phyloP scores from a whole-genome alignment of 2,797 vertebrate genomes.

The Pantherophis vulpinus region DNA sequence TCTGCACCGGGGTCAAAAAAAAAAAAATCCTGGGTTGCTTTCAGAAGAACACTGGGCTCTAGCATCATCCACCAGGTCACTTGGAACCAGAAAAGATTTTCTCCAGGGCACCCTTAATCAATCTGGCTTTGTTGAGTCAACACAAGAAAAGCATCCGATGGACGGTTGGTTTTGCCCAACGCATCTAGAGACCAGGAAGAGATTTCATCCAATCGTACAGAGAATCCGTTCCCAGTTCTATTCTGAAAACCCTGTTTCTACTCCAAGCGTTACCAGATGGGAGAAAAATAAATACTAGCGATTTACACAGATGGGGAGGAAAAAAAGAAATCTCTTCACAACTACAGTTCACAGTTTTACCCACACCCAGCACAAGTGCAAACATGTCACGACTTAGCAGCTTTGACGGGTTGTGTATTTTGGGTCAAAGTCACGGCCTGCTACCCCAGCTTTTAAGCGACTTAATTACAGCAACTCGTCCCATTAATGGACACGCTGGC shows the following conservation, averaged over 20 bases:
- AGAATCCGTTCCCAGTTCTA: not conserved
- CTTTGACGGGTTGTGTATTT: not conserved
- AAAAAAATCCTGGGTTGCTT: not conserved
- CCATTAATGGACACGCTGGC: not conserved
- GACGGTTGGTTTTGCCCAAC: conserved; percentile 3
- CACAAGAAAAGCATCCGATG: not conserved
- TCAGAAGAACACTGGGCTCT: conserved; percentile 3
- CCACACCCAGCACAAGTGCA: not conserved
- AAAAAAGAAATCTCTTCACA: rapidly evolving
- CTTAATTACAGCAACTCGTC: not conserved
- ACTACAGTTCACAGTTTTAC: not conserved
- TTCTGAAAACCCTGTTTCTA: not conserved
- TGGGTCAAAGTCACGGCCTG: not conserved
- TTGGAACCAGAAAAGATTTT: not conserved
- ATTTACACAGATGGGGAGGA: not conserved
- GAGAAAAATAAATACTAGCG: not conserved
- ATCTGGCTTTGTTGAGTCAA: conserved; percentile 20
- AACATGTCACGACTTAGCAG: not conserved
- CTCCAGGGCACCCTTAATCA: not conserved
- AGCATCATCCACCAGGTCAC: conserved; percentile 2
- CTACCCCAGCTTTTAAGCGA: not conserved
- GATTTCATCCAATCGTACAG: not conserved
- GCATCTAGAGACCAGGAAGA: not conserved
- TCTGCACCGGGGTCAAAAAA: conserved; percentile 1
- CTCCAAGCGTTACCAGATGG: not conserved